A percentile compares a stretch with the other conserved stretches of the same genome.
These are phyloP conservation scores for Synanthedon vespiformis DNA, from an alignment of 2,888 invertebrate species.

Conservation along the genomic window DNA sequence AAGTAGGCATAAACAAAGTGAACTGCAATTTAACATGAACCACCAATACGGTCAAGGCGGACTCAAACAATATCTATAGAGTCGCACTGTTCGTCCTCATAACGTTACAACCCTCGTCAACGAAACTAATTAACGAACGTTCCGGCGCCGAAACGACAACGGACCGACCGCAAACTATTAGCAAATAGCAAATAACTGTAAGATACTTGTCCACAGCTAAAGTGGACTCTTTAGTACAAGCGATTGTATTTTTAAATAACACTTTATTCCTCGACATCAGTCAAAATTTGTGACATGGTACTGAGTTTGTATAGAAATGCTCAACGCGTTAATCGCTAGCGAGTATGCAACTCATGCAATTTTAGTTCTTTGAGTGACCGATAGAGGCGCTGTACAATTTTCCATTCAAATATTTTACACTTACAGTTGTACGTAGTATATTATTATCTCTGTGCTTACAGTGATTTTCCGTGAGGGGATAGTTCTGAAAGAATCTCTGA, in stretches of 20 bases:
- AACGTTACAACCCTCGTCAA: slow-evolving; percentile 14
- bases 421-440: too few relatives aligned
- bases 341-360: too few relatives aligned
- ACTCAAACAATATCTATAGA: slow-evolving; percentile 1
- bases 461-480: too few relatives aligned
- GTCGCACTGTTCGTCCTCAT: slow-evolving; percentile 1
- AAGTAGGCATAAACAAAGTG: not conserved
- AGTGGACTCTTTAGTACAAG: not conserved
- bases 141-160: slow-evolving; percentile 6
- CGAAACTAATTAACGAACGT: slow-evolving; percentile 16
- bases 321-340: too few relatives aligned
- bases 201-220: not conserved
- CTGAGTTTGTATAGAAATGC: too few relatives aligned
- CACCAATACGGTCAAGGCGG: slow-evolving; percentile 3
- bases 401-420: too few relatives aligned
- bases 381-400: too few relatives aligned
- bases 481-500: too few relatives aligned
- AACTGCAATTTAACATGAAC: slow-evolving; percentile 6
- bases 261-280: too few relatives aligned
- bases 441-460: too few relatives aligned
- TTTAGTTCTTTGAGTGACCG: too few relatives aligned
- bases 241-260: not conserved
- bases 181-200: slow-evolving; percentile 6
- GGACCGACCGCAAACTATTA: slow-evolving; percentile 13
- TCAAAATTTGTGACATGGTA: too few relatives aligned